phyloP scores from a whole-genome alignment of 1,140 invertebrate species.

The Eupeodes corollae region DNA sequence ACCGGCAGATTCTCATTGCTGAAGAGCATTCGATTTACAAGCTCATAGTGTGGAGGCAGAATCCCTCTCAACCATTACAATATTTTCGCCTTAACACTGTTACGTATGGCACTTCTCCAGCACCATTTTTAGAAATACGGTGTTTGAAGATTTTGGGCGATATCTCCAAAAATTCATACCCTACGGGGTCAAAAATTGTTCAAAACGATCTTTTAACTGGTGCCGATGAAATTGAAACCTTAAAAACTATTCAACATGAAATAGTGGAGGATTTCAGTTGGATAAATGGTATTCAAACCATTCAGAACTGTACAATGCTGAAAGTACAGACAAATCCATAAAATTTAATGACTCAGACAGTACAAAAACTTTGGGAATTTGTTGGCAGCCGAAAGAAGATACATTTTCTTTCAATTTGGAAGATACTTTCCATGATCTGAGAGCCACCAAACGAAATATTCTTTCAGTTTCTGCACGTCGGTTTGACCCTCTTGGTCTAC shows the following conservation, averaged over 20 bases:
- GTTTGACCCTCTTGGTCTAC: constrained; percentile 26
- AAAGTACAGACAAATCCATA: constrained; percentile 6
- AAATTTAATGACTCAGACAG: constrained; percentile 14
- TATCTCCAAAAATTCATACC: constrained; percentile 13
- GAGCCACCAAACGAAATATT: constrained; percentile 20
- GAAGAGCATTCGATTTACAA: constrained; percentile 18
- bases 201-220: constrained; percentile 33
- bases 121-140: constrained; percentile 24
- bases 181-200: constrained; percentile 17
- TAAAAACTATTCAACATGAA: constrained; percentile 7
- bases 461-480: constrained; percentile 17
- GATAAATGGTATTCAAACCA: constrained; percentile 20
- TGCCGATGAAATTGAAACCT: constrained; percentile 11
- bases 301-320: constrained; percentile 7
- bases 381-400: constrained; percentile 18
- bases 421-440: constrained; percentile 2
- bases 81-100: constrained; percentile 10
- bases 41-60: constrained; percentile 29
- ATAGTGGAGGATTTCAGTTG: constrained; percentile 14
- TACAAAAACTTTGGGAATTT: constrained; percentile 19
- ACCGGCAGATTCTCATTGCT: constrained; percentile 16
- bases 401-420: constrained; percentile 13
- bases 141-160: constrained; percentile 23
- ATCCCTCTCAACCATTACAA: constrained; percentile 9
- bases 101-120: constrained; percentile 25